Conservation (phyloP, 1,140 invertebrate genomes). For the Zelostemma sp. region DNA sequence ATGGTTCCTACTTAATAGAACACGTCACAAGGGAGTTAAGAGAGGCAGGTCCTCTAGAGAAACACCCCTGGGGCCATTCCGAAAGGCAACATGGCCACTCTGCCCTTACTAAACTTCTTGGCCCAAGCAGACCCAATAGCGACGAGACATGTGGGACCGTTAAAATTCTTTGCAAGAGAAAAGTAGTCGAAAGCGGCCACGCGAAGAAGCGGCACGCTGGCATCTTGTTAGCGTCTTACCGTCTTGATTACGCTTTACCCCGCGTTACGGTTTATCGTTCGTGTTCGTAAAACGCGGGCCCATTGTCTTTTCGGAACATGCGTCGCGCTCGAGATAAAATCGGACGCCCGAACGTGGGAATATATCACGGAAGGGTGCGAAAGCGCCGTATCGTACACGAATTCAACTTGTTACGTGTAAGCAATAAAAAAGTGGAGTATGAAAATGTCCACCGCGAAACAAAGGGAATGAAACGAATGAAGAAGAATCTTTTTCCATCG, state of each 20-base stretch:
- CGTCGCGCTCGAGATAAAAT: neutral
- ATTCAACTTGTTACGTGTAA: too few relatives aligned
- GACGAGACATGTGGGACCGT: slow-evolving; percentile 46
- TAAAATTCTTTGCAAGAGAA: slow-evolving; percentile 51
- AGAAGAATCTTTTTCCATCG: too few relatives aligned
- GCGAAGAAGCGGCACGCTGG: slow-evolving; percentile 54
- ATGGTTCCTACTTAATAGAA: slow-evolving; percentile 39
- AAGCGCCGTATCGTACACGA: too few relatives aligned
- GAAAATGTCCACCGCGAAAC: too few relatives aligned
- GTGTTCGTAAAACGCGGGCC: neutral
- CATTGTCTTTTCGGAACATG: slow-evolving; percentile 8
- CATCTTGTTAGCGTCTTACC: slow-evolving; percentile 49
- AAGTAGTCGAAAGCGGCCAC: slow-evolving; percentile 60
- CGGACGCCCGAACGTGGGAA: neutral
- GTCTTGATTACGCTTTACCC: slow-evolving; percentile 6
- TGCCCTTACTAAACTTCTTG: slow-evolving; percentile 28
- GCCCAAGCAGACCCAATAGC: slow-evolving; percentile 38
- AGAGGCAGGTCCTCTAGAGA: slow-evolving; percentile 61
- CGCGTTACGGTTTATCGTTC: slow-evolving; percentile 5
- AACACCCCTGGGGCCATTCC: slow-evolving; percentile 66
- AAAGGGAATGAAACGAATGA: too few relatives aligned
- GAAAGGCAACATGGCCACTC: slow-evolving; percentile 59
- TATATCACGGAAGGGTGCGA: too few relatives aligned
- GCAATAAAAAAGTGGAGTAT: too few relatives aligned
- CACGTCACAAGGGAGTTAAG: slow-evolving; percentile 26